A percentile compares a stretch with the other conserved stretches of the same genome.
phyloP scores from a whole-genome alignment of 2,888 invertebrate species.

The Cataglyphis altisquamis region DNA sequence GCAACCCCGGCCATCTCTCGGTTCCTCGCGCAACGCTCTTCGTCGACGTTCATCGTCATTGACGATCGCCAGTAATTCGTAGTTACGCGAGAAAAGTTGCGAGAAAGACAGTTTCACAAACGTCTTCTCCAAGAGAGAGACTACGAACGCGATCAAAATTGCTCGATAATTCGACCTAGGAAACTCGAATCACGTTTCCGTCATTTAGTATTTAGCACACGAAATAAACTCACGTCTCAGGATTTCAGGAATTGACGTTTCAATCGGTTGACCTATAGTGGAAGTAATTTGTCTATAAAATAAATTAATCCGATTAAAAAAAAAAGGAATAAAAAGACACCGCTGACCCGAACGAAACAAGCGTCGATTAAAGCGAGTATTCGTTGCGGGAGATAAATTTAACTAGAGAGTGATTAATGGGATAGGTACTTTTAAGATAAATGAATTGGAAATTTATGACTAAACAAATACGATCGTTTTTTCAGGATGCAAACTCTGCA shows the following conservation, averaged over 20 bases:
- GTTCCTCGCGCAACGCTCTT: not conserved
- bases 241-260: not conserved
- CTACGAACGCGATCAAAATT: not conserved
- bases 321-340: not conserved
- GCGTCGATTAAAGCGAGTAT: not conserved
- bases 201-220: not conserved
- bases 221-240: not conserved
- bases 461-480: not conserved
- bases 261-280: not conserved
- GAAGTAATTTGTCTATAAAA: not conserved
- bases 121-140: not conserved
- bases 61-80: slow-evolving; percentile 37
- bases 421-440: not conserved
- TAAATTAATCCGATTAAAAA: not conserved
- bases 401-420: not conserved
- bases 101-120: not conserved
- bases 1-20: slow-evolving; percentile 59
- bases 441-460: not conserved
- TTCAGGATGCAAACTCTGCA: not conserved
- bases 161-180: not conserved
- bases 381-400: not conserved
- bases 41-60: not conserved
- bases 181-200: not conserved
- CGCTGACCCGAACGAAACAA: not conserved
- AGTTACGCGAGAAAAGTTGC: not conserved